Evolutionary conservation across 2,797 vertebrate species (phyloP).

Genomic region (Anas acuta): DNA sequence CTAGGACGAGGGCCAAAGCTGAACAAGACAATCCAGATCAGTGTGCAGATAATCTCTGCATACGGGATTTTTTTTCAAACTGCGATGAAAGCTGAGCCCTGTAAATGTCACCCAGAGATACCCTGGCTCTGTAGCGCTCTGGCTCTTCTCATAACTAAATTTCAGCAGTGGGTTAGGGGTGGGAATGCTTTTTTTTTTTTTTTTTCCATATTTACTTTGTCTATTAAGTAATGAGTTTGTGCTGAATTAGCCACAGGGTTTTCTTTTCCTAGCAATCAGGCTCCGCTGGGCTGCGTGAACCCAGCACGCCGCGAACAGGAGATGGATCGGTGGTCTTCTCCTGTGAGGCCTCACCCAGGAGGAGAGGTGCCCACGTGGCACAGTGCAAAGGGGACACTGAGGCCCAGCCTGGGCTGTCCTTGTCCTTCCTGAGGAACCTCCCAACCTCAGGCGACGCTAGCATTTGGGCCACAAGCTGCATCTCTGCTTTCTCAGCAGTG

Average conservation of each 20-base stretch:
- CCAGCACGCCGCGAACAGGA: not conserved
- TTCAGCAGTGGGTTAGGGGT: not conserved
- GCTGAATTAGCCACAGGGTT: not conserved
- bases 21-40: constrained; percentile 71
- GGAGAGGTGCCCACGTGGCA: not conserved
- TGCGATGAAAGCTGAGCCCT: constrained; percentile 68
- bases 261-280: not conserved
- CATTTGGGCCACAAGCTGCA: not conserved
- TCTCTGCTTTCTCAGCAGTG: not conserved
- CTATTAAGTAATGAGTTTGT: constrained; percentile 18
- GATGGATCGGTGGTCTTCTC: not conserved
- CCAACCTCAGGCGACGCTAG: not conserved
- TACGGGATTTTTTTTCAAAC: constrained; percentile 51
- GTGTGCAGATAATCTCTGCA: constrained; percentile 59
- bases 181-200: not conserved
- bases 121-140: not conserved
- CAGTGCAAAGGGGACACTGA: not conserved
- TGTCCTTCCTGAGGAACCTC: not conserved
- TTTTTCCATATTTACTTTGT: not conserved
- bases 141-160: constrained; percentile 38
- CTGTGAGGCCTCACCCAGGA: not conserved
- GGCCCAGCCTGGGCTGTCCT: not conserved
- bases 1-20: constrained; percentile 69
- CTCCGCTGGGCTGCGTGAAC: not conserved
- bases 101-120: constrained; percentile 61